Conservation (phyloP, 2,888 invertebrate species). For the Agrotis clavis region DNA sequence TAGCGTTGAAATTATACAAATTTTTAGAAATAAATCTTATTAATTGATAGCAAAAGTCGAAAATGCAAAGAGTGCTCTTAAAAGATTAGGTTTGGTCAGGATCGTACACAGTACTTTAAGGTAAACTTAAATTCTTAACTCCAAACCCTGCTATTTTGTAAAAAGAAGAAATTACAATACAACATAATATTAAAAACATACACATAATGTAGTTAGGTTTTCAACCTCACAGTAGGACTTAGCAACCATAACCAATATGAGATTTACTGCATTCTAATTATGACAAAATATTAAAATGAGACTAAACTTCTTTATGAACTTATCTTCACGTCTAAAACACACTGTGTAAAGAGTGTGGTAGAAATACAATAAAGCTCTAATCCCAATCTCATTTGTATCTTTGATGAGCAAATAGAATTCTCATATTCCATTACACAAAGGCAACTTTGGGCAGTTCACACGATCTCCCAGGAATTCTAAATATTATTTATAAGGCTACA, state of each 20-base stretch:
- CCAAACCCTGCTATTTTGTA: constrained; percentile 9
- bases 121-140: neutral
- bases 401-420: constrained; percentile 7
- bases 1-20: constrained; percentile 10
- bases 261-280: constrained; percentile 1
- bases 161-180: constrained; percentile 18
- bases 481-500: constrained; percentile 38
- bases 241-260: neutral
- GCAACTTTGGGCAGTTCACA: constrained; percentile 19
- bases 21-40: constrained; percentile 8
- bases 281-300: neutral
- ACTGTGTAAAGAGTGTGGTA: neutral
- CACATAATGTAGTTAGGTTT: constrained; percentile 6
- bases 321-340: neutral
- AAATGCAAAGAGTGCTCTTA: constrained; percentile 30
- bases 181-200: constrained; percentile 37
- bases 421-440: constrained; percentile 13
- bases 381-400: neutral
- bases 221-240: constrained; percentile 11
- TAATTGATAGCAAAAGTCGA: constrained; percentile 17
- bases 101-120: constrained; percentile 11
- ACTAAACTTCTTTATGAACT: neutral
- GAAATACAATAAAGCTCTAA: neutral
- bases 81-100: neutral
- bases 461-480: neutral